phyloP scores from a whole-genome alignment of 2,888 invertebrate genomes.

The Melikaiella ostensackeni region DNA sequence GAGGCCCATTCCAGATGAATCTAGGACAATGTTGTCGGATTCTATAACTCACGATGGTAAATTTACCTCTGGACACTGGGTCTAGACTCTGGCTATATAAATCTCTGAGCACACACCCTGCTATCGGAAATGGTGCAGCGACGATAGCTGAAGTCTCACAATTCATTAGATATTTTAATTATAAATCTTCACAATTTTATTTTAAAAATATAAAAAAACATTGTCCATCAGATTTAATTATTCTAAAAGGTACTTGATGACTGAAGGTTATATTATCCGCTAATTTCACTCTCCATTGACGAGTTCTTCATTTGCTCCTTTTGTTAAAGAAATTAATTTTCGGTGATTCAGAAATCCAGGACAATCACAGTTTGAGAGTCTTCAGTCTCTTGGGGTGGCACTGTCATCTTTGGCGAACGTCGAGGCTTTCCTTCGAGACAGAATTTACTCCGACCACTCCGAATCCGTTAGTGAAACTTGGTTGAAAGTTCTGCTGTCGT shows the following conservation, averaged over 20 bases:
- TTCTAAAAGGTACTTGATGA: not conserved
- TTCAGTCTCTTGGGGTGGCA: constrained; percentile 9
- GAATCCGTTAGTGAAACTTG: constrained; percentile 38
- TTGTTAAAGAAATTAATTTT: not conserved
- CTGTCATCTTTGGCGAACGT: constrained; percentile 22
- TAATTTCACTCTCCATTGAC: not conserved
- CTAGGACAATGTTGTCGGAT: constrained; percentile 37
- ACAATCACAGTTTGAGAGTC: constrained; percentile 30
- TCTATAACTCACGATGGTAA: constrained; percentile 39
- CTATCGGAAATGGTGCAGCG: constrained; percentile 2
- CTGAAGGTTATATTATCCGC: not conserved
- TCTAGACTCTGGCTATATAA: constrained; percentile 28
- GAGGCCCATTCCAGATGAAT: constrained; percentile 9
- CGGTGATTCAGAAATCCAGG: constrained; percentile 1
- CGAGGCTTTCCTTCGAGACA: not conserved
- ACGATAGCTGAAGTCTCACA: constrained; percentile 19
- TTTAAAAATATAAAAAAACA: too few species aligned
- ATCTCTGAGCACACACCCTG: constrained; percentile 16
- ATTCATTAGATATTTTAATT: constrained; percentile 17
- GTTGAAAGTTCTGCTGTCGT: constrained; percentile 26
- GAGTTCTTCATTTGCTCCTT: not conserved
- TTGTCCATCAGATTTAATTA: not conserved
- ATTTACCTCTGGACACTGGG: constrained; percentile 37
- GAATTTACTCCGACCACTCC: constrained; percentile 33
- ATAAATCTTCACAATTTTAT: too few species aligned